A percentile compares a stretch with the other conserved stretches of the same genome.
phyloP scores from a whole-genome alignment of 2,888 invertebrate genomes.

The Polymixis flavicincta region DNA sequence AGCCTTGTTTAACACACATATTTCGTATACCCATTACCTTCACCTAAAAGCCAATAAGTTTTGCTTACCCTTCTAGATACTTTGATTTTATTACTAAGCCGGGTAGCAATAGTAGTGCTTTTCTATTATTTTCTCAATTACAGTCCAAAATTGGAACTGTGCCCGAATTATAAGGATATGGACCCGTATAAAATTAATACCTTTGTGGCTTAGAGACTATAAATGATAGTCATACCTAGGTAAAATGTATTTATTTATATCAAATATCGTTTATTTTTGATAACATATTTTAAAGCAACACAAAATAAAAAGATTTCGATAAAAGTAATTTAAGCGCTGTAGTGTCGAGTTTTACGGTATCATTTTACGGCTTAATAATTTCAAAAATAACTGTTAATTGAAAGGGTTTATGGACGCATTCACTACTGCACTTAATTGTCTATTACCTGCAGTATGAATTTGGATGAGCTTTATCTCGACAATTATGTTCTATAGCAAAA shows the following conservation, averaged over 20 bases:
- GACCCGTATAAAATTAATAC: conserved; percentile 34
- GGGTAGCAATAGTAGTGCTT: conserved; percentile 16
- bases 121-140: conserved; percentile 40
- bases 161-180: conserved; percentile 15
- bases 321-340: background rate
- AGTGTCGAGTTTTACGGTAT: conserved; percentile 4
- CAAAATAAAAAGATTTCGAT: background rate
- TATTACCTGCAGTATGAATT: background rate
- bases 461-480: conserved; percentile 1
- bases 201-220: background rate
- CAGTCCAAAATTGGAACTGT: conserved; percentile 24
- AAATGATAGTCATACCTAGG: background rate
- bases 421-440: conserved; percentile 25
- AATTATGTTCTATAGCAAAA: background rate
- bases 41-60: background rate
- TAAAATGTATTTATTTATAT: conserved; percentile 1
- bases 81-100: conserved; percentile 12
- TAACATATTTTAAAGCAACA: background rate
- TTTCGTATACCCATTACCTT: background rate
- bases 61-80: background rate
- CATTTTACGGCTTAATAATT: conserved; percentile 18
- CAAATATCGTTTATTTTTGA: background rate
- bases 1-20: background rate
- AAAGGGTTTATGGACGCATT: conserved; percentile 19
- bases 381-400: conserved; percentile 3